Percentiles rank a stretch among this genome's conserved stretches.
Evolutionary conservation across 2,113 vertebrate genomes (phyloP).

Genomic region (Lagopus muta): DNA sequence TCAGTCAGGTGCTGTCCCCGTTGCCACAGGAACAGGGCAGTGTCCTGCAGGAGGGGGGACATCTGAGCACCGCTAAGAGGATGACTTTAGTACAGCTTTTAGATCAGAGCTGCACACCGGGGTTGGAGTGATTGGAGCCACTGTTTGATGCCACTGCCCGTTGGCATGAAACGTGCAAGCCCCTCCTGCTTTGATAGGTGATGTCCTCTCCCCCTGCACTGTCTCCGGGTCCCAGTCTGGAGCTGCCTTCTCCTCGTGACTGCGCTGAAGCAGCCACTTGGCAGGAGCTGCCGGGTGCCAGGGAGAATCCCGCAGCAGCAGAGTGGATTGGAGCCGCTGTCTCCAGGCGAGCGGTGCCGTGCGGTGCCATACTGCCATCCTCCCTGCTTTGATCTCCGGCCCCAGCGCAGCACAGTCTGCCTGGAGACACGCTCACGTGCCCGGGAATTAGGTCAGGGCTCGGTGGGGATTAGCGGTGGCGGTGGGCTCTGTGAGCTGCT

Average conservation of each 20-base stretch:
- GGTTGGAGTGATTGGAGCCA: not conserved
- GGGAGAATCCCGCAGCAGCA: not conserved
- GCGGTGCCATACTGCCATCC: not conserved
- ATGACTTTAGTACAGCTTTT: not conserved
- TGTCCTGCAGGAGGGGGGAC: not conserved
- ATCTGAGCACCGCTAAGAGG: not conserved
- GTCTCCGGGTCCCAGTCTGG: not conserved
- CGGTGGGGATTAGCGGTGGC: conserved; percentile 54
- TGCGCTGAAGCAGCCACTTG: not conserved
- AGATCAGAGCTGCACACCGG: not conserved
- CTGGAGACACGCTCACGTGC: conserved; percentile 60
- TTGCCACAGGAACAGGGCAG: not conserved
- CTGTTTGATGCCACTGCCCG: not conserved
- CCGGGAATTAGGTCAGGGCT: conserved; percentile 71
- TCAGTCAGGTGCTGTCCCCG: not conserved
- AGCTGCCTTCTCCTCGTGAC: not conserved
- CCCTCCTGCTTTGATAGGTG: rapidly evolving
- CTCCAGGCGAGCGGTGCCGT: conserved; percentile 28
- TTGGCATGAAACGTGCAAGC: rapidly evolving
- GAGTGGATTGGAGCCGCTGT: conserved; percentile 47
- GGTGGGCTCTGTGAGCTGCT: conserved; percentile 34
- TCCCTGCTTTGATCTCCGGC: not conserved
- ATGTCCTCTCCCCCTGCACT: not conserved
- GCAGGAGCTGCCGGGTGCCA: not conserved
- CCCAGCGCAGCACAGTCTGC: conserved; percentile 40